A percentile compares a stretch with the other conserved stretches of the same genome.
These are phyloP conservation scores for Pteronura brasiliensis DNA, from an alignment of 2,113 vertebrate species.

Conservation along the genomic window DNA sequence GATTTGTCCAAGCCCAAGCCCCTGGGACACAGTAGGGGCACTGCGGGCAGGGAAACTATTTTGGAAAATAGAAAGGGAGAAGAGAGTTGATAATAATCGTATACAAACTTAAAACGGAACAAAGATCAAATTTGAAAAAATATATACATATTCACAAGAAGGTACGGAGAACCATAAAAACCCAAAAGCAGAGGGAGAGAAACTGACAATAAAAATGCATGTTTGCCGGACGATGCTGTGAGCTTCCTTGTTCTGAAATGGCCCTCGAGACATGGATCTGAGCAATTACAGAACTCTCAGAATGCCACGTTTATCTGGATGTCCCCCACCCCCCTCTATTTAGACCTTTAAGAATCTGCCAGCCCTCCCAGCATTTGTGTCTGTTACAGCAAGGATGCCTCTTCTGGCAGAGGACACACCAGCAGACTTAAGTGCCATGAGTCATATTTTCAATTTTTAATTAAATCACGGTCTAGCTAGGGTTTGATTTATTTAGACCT, in stretches of 20 bases:
- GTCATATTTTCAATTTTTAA: constrained; percentile 70
- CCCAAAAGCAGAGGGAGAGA: background rate
- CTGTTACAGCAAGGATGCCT: background rate
- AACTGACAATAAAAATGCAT: background rate
- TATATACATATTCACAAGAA: background rate
- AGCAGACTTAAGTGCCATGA: constrained; percentile 56
- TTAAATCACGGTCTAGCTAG: constrained; percentile 58
- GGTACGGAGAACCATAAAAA: background rate
- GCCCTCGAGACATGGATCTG: background rate
- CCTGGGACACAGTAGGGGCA: background rate
- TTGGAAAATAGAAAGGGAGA: background rate
- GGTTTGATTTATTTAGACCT: constrained; percentile 62
- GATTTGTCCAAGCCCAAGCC: too few species aligned
- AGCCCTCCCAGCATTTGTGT: constrained; percentile 1
- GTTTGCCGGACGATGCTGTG: background rate
- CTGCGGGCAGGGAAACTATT: background rate
- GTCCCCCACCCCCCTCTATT: background rate
- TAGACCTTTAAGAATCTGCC: background rate
- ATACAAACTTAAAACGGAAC: background rate
- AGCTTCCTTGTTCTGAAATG: background rate
- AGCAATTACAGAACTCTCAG: background rate
- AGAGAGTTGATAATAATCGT: background rate
- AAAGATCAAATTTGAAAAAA: background rate
- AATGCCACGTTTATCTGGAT: background rate
- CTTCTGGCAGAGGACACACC: constrained; percentile 58